Percentiles rank a stretch among this genome's conserved stretches.
Conservation (phyloP, 2,797 vertebrate species). For the Gymnodraco acuticeps region DNA sequence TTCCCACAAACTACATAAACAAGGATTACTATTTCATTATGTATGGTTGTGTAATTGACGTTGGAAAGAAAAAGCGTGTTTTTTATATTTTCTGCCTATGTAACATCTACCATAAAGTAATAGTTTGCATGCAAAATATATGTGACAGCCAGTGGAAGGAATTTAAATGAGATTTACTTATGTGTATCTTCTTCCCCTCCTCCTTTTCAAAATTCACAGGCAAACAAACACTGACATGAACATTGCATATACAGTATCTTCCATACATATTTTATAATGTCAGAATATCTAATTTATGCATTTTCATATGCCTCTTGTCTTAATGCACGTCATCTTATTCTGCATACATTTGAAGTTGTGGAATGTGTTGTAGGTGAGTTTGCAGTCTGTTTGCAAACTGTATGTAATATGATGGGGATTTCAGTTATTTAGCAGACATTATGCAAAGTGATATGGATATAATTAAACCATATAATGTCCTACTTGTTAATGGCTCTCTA, state of each 20-base stretch:
- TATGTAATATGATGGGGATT: background rate
- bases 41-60: too few species aligned
- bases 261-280: slow-evolving; percentile 45
- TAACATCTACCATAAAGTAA: too few species aligned
- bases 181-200: background rate
- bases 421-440: slow-evolving; percentile 24
- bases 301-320: slow-evolving; percentile 29
- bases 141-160: too few species aligned
- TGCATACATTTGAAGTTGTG: slow-evolving; percentile 1
- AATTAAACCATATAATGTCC: slow-evolving; percentile 24
- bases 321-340: background rate
- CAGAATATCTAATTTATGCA: slow-evolving; percentile 9
- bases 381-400: background rate
- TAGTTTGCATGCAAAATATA: too few species aligned
- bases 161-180: too few species aligned
- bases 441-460: background rate
- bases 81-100: too few species aligned
- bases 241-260: background rate
- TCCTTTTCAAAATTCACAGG: background rate
- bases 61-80: too few species aligned
- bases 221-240: slow-evolving; percentile 4
- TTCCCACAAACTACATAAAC: too few species aligned
- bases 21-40: too few species aligned
- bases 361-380: background rate
- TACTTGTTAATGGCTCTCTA: slow-evolving; percentile 10